Evolutionary conservation across 2,797 vertebrate genomes (phyloP).

Genomic region (Enteromius unitaeniatus): DNA sequence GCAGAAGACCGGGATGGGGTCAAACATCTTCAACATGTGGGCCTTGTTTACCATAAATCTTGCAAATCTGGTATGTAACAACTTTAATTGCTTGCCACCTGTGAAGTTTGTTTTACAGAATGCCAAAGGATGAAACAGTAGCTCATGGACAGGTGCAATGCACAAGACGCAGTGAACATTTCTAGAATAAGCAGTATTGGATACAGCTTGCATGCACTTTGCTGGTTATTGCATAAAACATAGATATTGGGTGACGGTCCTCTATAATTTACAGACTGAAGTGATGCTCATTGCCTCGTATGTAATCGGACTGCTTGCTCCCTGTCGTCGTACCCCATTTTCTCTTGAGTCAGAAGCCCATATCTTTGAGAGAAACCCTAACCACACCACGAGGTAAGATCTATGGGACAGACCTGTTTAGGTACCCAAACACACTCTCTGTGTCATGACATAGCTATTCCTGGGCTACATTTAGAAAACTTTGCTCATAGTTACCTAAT

Average conservation of each 20-base stretch:
- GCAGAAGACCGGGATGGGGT: constrained; percentile 62
- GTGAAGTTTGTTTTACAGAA: constrained; percentile 62
- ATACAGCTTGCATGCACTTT: constrained; percentile 21
- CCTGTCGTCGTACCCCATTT: constrained; percentile 60
- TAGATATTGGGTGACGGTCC: constrained; percentile 33
- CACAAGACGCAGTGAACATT: constrained; percentile 17
- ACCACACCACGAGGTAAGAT: constrained; percentile 56
- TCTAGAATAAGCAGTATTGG: constrained; percentile 44
- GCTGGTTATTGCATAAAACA: constrained; percentile 34
- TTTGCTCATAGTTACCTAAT: constrained; percentile 68
- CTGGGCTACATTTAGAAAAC: constrained; percentile 72
- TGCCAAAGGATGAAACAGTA: constrained; percentile 48
- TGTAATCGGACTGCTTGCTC: constrained; percentile 54
- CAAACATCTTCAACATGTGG: constrained; percentile 55
- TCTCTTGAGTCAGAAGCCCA: constrained; percentile 49
- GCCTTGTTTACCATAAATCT: constrained; percentile 63
- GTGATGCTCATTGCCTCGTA: constrained; percentile 38
- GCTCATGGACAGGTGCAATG: constrained; percentile 58
- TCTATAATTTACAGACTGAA: constrained; percentile 22
- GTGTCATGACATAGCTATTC: constrained; percentile 68
- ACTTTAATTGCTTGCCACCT: constrained; percentile 63
- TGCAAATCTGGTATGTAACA: constrained; percentile 68
- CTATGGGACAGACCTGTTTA: constrained; percentile 57
- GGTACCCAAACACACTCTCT: constrained; percentile 49
- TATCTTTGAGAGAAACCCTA: constrained; percentile 59